Conservation (phyloP, 2,888 invertebrate species). For the Galeruca laticollis region DNA sequence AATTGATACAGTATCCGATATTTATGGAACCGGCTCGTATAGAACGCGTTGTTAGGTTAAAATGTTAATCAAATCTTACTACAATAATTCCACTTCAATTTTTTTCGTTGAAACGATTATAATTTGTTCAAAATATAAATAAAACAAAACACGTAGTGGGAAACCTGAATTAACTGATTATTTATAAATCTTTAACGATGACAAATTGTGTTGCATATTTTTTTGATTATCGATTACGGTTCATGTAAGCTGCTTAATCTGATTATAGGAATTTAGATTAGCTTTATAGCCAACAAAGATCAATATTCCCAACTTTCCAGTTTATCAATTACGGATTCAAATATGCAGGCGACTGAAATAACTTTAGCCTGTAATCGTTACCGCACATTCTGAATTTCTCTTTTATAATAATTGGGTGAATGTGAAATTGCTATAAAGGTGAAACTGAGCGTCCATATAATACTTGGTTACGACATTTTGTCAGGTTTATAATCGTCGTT, state of each 20-base stretch:
- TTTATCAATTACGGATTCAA: conserved; percentile 26
- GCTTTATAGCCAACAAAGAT: conserved; percentile 10
- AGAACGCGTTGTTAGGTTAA: neutral
- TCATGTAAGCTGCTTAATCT: conserved; percentile 1
- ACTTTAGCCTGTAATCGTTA: conserved; percentile 16
- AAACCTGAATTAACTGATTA: too few species aligned
- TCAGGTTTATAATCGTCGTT: neutral
- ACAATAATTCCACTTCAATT: too few species aligned
- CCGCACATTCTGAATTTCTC: conserved; percentile 20
- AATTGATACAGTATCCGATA: neutral
- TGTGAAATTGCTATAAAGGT: neutral
- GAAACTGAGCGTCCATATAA: neutral
- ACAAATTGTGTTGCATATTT: neutral
- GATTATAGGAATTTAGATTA: conserved; percentile 9
- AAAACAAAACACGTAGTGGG: too few species aligned
- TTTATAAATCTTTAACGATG: neutral
- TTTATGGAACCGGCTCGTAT: neutral
- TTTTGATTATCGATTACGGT: conserved; percentile 1
- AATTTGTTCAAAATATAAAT: too few species aligned
- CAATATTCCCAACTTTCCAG: conserved; percentile 23
- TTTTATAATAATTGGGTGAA: neutral
- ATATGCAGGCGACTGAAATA: conserved; percentile 26
- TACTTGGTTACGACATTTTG: neutral
- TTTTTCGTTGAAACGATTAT: too few species aligned
- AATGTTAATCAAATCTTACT: neutral